Evolutionary conservation across 2,888 invertebrate species (phyloP).

Genomic region (Deilephila elpenor): DNA sequence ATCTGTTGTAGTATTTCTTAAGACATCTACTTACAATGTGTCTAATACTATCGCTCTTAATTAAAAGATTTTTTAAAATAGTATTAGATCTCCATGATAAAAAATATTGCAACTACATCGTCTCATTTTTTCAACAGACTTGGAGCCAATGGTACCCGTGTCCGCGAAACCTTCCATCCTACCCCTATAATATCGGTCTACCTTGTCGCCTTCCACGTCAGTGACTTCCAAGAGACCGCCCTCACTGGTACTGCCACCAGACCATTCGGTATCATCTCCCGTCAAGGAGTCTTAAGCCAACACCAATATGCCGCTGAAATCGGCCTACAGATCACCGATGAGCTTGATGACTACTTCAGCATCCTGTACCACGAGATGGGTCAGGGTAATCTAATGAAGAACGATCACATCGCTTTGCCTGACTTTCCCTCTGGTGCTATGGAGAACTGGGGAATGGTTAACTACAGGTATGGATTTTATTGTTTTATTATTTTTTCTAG

Average conservation of each 20-base stretch:
- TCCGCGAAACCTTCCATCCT: constrained; percentile 77
- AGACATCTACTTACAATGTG: too few species aligned
- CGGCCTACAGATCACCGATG: constrained; percentile 75
- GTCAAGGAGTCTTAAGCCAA: constrained; percentile 66
- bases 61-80: not conserved
- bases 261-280: constrained; percentile 73
- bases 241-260: constrained; percentile 53
- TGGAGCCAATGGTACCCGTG: constrained; percentile 45
- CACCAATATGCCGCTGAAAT: constrained; percentile 78
- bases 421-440: constrained; percentile 92
- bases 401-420: constrained; percentile 90
- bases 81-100: not conserved
- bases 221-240: constrained; percentile 85
- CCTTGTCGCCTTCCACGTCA: constrained; percentile 93
- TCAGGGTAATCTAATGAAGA: constrained; percentile 74
- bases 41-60: too few species aligned
- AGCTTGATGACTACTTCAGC: constrained; percentile 85
- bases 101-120: too few species aligned
- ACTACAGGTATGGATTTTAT: constrained; percentile 84
- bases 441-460: constrained; percentile 95
- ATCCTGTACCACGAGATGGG: constrained; percentile 83
- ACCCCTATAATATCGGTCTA: constrained; percentile 92
- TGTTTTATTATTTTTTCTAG: too few species aligned
- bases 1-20: too few species aligned
- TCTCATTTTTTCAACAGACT: constrained; percentile 40